Evolutionary conservation across 2,113 vertebrate genomes (phyloP).

Genomic region (Taxidea taxus): DNA sequence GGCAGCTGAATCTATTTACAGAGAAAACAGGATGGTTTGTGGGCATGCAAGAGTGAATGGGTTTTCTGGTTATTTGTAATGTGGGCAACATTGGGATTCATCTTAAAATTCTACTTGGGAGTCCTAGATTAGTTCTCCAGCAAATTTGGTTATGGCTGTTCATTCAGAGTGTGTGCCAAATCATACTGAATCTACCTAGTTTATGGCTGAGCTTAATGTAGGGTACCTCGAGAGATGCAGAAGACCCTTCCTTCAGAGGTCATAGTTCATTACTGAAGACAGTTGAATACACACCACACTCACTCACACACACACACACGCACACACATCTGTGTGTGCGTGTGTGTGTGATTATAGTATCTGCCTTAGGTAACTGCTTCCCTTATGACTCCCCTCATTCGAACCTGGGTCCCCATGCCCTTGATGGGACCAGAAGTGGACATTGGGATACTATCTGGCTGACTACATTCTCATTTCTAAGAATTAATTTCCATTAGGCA

Average conservation of each 20-base stretch:
- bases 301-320: background rate
- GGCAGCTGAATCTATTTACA: slow-evolving; percentile 8
- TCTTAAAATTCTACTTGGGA: slow-evolving; percentile 4
- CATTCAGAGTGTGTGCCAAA: background rate
- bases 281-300: background rate
- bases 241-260: background rate
- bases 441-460: background rate
- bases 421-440: background rate
- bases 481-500: background rate
- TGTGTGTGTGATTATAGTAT: background rate
- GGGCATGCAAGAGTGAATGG: background rate
- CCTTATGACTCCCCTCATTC: background rate
- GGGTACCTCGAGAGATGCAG: background rate
- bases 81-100: background rate
- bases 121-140: background rate
- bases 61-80: background rate
- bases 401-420: background rate
- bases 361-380: background rate
- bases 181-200: background rate
- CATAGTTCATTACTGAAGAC: background rate
- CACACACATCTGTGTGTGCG: background rate
- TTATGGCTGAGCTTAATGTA: background rate
- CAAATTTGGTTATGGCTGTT: background rate
- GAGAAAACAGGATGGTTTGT: background rate
- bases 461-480: background rate